These are phyloP conservation scores for Pteruthius melanotis DNA, from an alignment of 2,113 vertebrate genomes.

Conservation along the genomic window DNA sequence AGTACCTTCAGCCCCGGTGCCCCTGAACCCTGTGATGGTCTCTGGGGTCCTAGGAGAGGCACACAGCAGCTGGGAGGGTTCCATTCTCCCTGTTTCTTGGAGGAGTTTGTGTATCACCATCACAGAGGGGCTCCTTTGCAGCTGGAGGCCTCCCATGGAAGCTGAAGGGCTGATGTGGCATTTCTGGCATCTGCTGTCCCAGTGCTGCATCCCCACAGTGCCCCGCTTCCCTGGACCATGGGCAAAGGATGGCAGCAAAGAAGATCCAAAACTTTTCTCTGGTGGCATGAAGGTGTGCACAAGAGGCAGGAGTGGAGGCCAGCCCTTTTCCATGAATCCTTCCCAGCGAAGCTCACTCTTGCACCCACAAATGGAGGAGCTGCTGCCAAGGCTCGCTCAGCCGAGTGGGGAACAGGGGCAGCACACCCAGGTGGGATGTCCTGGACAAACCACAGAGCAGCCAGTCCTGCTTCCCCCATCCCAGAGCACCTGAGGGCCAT, in stretches of 20 bases:
- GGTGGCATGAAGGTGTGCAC: not conserved
- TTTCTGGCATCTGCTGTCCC: not conserved
- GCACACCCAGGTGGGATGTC: not conserved
- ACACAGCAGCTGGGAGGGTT: not conserved
- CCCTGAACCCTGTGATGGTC: not conserved
- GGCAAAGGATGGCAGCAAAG: not conserved
- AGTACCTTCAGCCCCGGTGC: rapidly evolving
- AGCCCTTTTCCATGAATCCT: rapidly evolving
- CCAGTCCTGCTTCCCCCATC: not conserved
- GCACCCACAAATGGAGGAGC: not conserved
- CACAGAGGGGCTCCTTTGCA: not conserved
- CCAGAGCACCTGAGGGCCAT: not conserved
- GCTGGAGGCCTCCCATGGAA: not conserved
- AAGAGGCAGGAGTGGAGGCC: not conserved
- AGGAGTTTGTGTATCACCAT: not conserved
- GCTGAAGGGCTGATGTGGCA: not conserved
- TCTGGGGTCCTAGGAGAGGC: not conserved
- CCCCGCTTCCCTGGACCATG: rapidly evolving
- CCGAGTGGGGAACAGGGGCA: not conserved
- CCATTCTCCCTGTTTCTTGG: not conserved
- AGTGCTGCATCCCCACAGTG: not conserved
- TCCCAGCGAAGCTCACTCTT: not conserved
- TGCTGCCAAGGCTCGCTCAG: not conserved
- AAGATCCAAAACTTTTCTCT: not conserved
- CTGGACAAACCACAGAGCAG: not conserved